A percentile compares a stretch with the other conserved stretches of the same genome.
Evolutionary conservation across 2,113 vertebrate genomes (phyloP).

Genomic region (Tenrec ecaudatus): DNA sequence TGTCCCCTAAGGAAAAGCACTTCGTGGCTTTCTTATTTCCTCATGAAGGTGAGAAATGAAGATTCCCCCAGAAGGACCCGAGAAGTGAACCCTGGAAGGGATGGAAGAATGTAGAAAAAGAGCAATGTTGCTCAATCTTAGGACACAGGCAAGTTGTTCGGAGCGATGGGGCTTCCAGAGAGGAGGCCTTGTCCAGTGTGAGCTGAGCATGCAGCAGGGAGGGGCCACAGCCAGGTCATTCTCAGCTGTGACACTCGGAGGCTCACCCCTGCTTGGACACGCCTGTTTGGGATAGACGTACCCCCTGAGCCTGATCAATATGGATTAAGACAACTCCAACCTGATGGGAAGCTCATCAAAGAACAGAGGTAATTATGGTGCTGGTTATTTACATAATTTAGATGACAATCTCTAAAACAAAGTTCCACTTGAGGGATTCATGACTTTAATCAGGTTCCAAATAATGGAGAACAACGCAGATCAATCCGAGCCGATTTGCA

Average conservation of each 20-base stretch:
- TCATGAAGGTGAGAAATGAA: conserved; percentile 26
- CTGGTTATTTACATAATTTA: conserved; percentile 80
- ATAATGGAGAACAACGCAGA: conserved; percentile 64
- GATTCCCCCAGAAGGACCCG: background rate
- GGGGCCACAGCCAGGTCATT: background rate
- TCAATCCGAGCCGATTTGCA: conserved; percentile 71
- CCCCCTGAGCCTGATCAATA: conserved; percentile 62
- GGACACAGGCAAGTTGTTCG: background rate
- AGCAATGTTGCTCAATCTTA: background rate
- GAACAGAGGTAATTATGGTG: conserved; percentile 72
- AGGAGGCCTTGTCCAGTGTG: background rate
- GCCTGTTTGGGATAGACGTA: conserved; percentile 43
- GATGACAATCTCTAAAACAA: conserved; percentile 78
- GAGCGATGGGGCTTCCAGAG: background rate
- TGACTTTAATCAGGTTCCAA: conserved; percentile 79
- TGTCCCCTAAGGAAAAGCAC: background rate
- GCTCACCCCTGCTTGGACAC: background rate
- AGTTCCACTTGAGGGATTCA: conserved; percentile 71
- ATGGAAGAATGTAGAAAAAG: conserved; percentile 12
- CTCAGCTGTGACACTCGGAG: background rate
- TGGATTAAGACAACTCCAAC: conserved; percentile 43
- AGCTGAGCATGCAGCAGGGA: background rate
- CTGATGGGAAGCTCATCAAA: conserved; percentile 78
- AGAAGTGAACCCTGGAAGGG: background rate
- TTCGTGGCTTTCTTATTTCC: conserved; percentile 29